Percentiles rank a stretch among this genome's conserved stretches.
phyloP scores from a whole-genome alignment of 2,888 invertebrate genomes.

The Nemoura dubitans region DNA sequence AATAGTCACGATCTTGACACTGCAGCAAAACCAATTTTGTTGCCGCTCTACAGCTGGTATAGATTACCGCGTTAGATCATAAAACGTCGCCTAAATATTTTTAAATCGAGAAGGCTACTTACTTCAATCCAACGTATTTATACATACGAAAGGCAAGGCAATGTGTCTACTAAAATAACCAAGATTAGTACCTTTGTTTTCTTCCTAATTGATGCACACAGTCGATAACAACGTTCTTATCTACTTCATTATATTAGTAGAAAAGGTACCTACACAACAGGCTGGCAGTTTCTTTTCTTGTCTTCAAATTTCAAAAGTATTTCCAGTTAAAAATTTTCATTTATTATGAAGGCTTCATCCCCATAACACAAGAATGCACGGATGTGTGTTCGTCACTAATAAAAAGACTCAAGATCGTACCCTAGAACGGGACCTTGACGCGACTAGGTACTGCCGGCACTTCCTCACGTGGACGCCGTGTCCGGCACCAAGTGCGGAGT shows the following conservation, averaged over 20 bases:
- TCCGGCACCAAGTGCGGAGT: conserved; percentile 79
- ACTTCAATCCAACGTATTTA: not conserved
- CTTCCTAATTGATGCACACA: not conserved
- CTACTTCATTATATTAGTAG: not conserved
- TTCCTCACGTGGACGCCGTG: conserved; percentile 52
- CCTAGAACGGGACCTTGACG: not conserved
- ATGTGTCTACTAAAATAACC: not conserved
- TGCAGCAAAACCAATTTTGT: not conserved
- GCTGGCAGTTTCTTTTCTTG: not conserved
- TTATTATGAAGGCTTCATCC: not conserved
- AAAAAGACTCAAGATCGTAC: not conserved
- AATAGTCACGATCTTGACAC: not conserved
- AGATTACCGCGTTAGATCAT: not conserved
- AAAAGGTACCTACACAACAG: not conserved
- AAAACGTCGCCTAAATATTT: not conserved
- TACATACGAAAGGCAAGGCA: not conserved
- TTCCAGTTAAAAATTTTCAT: not conserved
- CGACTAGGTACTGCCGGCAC: not conserved
- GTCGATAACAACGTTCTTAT: not conserved
- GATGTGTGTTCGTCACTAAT: not conserved
- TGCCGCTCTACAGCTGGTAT: not conserved
- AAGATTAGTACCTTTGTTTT: not conserved
- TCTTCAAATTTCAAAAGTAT: not conserved
- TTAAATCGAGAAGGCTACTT: not conserved
- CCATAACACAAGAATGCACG: not conserved